Evolutionary conservation across 2,797 vertebrate genomes (phyloP), one percentile per base, ranked within the genome.

Genomic region (Steatocranus sp.): DNA sequence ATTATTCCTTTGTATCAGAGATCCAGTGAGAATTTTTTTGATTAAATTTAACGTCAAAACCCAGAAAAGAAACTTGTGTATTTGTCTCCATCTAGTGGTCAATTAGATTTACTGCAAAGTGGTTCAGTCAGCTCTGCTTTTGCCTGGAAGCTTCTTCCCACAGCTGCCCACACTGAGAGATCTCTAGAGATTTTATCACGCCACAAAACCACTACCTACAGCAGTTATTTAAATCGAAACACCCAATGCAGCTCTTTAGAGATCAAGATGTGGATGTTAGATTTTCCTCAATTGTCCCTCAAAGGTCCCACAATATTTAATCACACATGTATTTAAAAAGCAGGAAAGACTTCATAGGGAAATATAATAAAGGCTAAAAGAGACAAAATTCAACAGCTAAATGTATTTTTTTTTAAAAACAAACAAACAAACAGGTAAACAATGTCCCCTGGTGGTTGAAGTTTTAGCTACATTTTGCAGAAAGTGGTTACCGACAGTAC

Each of bases 11-110:
- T 48, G 25, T n/a, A n/a, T 73, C 6, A 48, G 25, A 18, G 23
- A 30, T 46, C 15, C 68, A 48, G 15, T 73, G 43, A 8, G 15
- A 70, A 10, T 0, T 46, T 18, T 18, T 46, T 70, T 2, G 25
- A 0, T 61, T 3, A 14, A 2, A 38, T 2, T 30, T 27, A 5
- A 4, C 7, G 30, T 30, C 23, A 10, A 73, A 48, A 48, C 41
- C 7, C 68, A 30, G 11, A 32, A 1, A 73, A 48, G 0, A 0
- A 36, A 61, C 30, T 36, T 61, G 3, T 58, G 54, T 61, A 18
- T 46, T 46, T 73, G 68, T 73, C 43, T 48, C 68, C 68, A 49
- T 18, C 25, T 73, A 32, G 68, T 48, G 11, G 68, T 48, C 17
- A 18, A 48, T 73, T 49, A n/a, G 11, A 73, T 14, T 73, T 73